Base-by-base conservation (phyloP, 2,797 vertebrate genomes). In the Gobionotothen gibberifrons region DNA sequence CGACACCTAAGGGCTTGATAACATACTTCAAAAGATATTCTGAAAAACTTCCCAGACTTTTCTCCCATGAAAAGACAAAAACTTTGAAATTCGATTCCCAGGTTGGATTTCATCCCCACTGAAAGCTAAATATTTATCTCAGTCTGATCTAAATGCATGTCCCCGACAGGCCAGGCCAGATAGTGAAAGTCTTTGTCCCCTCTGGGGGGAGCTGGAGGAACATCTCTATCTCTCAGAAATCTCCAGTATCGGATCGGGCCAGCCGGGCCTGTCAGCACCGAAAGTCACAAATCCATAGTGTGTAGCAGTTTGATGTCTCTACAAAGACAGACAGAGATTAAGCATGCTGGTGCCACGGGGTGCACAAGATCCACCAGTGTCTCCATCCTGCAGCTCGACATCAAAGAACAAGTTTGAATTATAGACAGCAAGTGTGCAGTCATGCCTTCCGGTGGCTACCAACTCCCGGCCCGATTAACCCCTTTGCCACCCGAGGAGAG, bases 391-490 rank as follows among this genome's bases (percentile, higher is more conserved):
- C 76, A 61, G 57, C 71, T 53, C 39, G 0, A 81, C 83, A 85
- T 92, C 83, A 90, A 89, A 91, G 77, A 58, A 16, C 13, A 52
- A 29, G 69, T 83, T 83, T 89, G 88, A 92, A 76, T 84, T 89
- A 91, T 86, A 74, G 89, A 55, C 83, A 61, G 69, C 84, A 85
- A 89, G 81, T 89, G 88, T 82, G 81, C 78, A 39, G 75, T 67
- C 79, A 52, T 26, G 81, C 69, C 78, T 74, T 74, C 65, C 32
- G 3, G 69, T 65, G 83, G 81, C 74, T 66, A 60, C 64, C 36
- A 14, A 15, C 74, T 78, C 84, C 72, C 53, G 16, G 62, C 51
- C 69, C 12, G 52, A 87, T 81, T 80, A 85, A 82, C 76, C 79
- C 59, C 72, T 47, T 44, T 52, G 74, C 82, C 72, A 52, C 60